These are phyloP conservation scores for Lasiurus cinereus DNA, from an alignment of 2,113 vertebrate species.

Conservation along the genomic window DNA sequence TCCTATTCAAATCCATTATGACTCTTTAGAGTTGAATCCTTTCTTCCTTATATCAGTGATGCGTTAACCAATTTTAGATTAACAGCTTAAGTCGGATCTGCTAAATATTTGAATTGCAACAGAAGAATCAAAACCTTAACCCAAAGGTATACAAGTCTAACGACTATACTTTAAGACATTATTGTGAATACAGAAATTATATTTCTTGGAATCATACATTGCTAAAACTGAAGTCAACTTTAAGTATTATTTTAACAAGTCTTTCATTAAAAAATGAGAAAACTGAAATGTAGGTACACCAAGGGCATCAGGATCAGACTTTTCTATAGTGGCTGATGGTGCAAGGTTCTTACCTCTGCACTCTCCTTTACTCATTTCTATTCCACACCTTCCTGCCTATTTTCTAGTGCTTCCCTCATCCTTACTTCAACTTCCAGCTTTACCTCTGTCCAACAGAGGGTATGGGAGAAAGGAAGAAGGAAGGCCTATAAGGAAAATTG, in stretches of 20 bases:
- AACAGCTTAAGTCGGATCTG: not conserved
- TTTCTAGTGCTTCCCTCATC: not conserved
- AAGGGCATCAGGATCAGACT: not conserved
- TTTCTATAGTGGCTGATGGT: not conserved
- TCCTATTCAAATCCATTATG: not conserved
- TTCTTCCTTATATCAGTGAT: not conserved
- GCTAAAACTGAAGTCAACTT: not conserved
- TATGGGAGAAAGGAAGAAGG: not conserved
- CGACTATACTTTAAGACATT: not conserved
- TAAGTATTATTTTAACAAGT: not conserved
- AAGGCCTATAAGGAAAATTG: not conserved
- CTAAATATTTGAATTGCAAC: not conserved
- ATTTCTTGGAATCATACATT: not conserved
- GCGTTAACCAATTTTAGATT: not conserved
- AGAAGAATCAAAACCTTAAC: not conserved
- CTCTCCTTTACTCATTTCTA: not conserved
- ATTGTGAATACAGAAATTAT: not conserved
- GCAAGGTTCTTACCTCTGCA: not conserved
- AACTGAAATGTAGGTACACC: not conserved
- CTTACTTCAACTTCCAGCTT: not conserved
- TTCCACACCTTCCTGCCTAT: no score
- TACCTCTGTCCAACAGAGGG: not conserved
- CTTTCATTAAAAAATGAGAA: not conserved
- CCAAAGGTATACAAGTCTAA: not conserved
- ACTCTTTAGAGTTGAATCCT: not conserved